These are phyloP conservation scores for Dysdera silvatica DNA, from an alignment of 1,140 invertebrate genomes.

Conservation along the genomic window DNA sequence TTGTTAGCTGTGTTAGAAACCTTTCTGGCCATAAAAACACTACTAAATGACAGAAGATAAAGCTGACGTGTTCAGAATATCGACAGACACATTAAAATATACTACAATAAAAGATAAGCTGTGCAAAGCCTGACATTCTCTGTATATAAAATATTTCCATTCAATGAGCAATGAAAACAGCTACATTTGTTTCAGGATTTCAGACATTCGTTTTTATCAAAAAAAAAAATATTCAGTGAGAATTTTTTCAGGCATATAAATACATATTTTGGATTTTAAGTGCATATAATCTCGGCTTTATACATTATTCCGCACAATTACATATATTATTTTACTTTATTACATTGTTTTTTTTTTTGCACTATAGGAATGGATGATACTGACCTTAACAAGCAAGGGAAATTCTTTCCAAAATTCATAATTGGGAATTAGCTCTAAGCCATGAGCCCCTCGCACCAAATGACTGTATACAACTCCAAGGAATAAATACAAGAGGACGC, in stretches of 20 bases:
- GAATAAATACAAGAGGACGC: slow-evolving; percentile 25
- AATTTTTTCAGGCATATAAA: not conserved
- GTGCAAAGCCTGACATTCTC: too few species aligned
- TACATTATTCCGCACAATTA: not conserved
- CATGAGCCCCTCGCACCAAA: slow-evolving; percentile 29
- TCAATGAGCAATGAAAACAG: too few species aligned
- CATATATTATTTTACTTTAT: slow-evolving; percentile 2
- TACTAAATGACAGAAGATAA: too few species aligned
- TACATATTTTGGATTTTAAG: not conserved
- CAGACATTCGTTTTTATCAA: too few species aligned
- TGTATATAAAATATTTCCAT: too few species aligned
- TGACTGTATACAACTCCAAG: slow-evolving; percentile 26
- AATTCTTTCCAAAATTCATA: slow-evolving; percentile 34
- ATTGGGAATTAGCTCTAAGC: slow-evolving; percentile 30
- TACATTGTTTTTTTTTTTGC: not conserved
- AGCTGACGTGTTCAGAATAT: too few species aligned
- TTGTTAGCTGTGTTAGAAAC: too few species aligned
- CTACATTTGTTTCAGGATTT: too few species aligned
- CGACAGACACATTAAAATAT: too few species aligned
- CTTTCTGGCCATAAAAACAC: too few species aligned
- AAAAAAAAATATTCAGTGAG: too few species aligned
- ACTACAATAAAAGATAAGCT: too few species aligned
- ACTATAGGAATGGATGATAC: not conserved
- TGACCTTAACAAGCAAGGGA: slow-evolving; percentile 29
- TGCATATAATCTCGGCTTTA: not conserved